Base-by-base conservation (phyloP, 2,888 invertebrate species). In the Pandemis corylana region DNA sequence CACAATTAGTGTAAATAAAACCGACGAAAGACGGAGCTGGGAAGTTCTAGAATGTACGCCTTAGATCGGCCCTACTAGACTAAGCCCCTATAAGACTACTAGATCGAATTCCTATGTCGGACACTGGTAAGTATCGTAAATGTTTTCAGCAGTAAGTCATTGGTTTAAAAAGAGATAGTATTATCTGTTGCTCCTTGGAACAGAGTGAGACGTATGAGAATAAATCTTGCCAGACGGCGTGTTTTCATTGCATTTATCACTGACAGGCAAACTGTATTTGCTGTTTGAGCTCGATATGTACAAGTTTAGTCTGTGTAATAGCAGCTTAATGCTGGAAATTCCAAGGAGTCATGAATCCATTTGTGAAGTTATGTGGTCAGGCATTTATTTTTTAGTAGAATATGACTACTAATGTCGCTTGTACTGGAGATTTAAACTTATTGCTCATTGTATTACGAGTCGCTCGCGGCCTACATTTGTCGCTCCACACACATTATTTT, bases 401-500 rank as follows among this genome's bases (percentile, higher is more conserved):
- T 53, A 53, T 5, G 53, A 53, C 53, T 15, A 15, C 44, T 51
- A 10, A 62, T 62, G 20, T 56, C 56, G 28, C 41, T 62, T 42
- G 41, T n/a, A 62, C 4, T 7, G 5, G 12, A 61, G n/a, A 51
- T 56, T 7, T 56, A 15, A 56, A 15, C 3, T 15, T 61, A 61
- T 61, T 61, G 28, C 12, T 61, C 36, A 10, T 42, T n/a, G 62
- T n/a, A 20, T 20, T 20, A 5, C 12, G 59, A 4, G 59, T 53
- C 56, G 61, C 68, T 49, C 69, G 65, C 56, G 76, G 64, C 64
- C 56, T 46, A 20, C 13, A 9, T n/a, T 59, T 46, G 59, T 53
- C 69, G 69, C 66, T 62, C 56, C 70, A 73, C 65, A 36, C 70
- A 49, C 59, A 51, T 53, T n/a, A 61, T 61, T 70, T 62, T 74